A percentile compares a stretch with the other conserved stretches of the same genome.
Conservation (phyloP, 2,888 invertebrate genomes). For the Eristalinus sepulchralis region DNA sequence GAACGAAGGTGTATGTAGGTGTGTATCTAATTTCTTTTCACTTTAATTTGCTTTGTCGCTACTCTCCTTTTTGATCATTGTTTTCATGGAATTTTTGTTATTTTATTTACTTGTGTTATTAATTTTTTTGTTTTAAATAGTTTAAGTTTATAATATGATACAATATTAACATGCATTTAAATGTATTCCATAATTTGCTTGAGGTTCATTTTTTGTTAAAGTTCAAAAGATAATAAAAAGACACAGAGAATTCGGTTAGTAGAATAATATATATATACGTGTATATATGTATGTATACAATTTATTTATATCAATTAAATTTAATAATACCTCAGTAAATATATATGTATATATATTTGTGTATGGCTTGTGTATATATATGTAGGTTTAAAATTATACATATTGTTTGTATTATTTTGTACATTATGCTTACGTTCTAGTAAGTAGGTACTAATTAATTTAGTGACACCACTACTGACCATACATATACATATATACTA, state of each 20-base stretch:
- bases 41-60: conserved; percentile 28
- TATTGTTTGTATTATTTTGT: conserved; percentile 34
- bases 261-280: conserved; percentile 75
- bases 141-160: conserved; percentile 57
- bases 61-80: conserved; percentile 28
- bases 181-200: conserved; percentile 23
- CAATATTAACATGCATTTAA: conserved; percentile 65
- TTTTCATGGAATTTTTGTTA: conserved; percentile 18
- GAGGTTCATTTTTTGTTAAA: conserved; percentile 25
- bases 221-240: conserved; percentile 63
- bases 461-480: conserved; percentile 54
- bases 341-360: conserved; percentile 53
- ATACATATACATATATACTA: conserved; percentile 14
- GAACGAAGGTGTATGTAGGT: conserved; percentile 38
- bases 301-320: conserved; percentile 41
- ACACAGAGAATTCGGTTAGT: conserved; percentile 66
- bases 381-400: conserved; percentile 34
- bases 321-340: conserved; percentile 67
- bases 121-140: conserved; percentile 17
- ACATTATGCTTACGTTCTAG: conserved; percentile 67
- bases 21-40: conserved; percentile 5
- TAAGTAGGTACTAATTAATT: conserved; percentile 63
- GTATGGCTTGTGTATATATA: conserved; percentile 54
- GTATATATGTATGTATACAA: conserved; percentile 25
- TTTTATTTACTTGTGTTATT: conserved; percentile 12